phyloP scores from a whole-genome alignment of 2,113 vertebrate species.

The Stercorarius parasiticus region DNA sequence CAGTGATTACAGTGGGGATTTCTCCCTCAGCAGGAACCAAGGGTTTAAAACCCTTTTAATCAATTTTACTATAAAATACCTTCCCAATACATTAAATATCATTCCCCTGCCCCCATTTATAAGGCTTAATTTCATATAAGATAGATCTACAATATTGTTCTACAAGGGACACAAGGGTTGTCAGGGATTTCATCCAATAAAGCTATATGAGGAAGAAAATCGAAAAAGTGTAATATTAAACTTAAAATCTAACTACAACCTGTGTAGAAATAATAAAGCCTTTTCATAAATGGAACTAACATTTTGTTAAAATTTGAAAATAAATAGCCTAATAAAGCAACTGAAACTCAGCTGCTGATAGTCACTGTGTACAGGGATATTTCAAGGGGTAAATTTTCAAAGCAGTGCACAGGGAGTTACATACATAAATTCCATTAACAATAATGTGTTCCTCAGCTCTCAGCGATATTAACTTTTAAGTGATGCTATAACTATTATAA shows the following conservation, averaged over 20 bases:
- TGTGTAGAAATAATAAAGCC: slow-evolving; percentile 6
- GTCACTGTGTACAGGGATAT: slow-evolving; percentile 10
- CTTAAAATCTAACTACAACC: slow-evolving; percentile 29
- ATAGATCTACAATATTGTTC: background rate
- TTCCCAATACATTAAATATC: slow-evolving; percentile 32
- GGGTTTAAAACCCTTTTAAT: slow-evolving; percentile 40
- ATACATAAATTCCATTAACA: slow-evolving; percentile 64
- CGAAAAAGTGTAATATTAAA: background rate
- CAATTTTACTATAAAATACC: slow-evolving; percentile 23
- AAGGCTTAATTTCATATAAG: background rate
- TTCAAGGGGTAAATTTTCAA: slow-evolving; percentile 60
- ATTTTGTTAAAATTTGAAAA: slow-evolving; percentile 48
- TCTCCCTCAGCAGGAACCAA: slow-evolving; percentile 23
- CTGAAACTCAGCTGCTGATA: slow-evolving; percentile 8
- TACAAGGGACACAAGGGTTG: background rate
- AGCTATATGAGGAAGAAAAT: background rate
- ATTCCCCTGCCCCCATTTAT: background rate
- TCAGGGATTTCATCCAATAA: background rate
- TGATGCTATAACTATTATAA: slow-evolving; percentile 53
- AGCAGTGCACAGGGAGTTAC: slow-evolving; percentile 37
- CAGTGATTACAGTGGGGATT: slow-evolving; percentile 45
- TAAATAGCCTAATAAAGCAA: slow-evolving; percentile 49
- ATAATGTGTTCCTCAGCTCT: slow-evolving; percentile 51
- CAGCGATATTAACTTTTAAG: slow-evolving; percentile 63
- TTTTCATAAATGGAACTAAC: slow-evolving; percentile 9